These are phyloP conservation scores for Coenonympha glycerion DNA, from an alignment of 2,888 invertebrate species.

Conservation along the genomic window DNA sequence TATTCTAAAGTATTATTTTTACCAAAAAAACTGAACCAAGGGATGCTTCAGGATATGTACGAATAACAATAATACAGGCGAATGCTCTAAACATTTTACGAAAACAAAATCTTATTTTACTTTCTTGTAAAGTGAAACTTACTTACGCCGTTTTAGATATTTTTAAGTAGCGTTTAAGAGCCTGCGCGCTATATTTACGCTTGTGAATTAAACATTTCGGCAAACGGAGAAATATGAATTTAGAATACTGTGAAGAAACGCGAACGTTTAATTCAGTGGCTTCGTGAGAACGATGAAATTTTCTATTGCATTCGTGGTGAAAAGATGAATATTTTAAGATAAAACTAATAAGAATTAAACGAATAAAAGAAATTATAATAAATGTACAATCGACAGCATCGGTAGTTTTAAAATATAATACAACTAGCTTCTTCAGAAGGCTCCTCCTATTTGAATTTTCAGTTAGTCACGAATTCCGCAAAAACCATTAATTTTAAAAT, in stretches of 20 bases:
- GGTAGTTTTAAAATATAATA: too few species aligned
- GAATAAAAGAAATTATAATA: too few species aligned
- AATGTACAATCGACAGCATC: too few species aligned
- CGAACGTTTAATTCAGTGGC: slow-evolving; percentile 12
- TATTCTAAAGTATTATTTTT: too few species aligned
- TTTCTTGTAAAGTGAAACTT: neutral
- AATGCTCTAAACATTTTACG: neutral
- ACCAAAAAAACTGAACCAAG: too few species aligned
- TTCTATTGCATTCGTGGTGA: too few species aligned
- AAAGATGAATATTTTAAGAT: too few species aligned
- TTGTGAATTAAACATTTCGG: slow-evolving; percentile 24
- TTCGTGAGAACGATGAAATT: slow-evolving; percentile 16
- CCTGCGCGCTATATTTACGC: slow-evolving; percentile 23
- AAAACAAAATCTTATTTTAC: neutral
- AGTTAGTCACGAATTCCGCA: too few species aligned
- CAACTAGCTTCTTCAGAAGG: too few species aligned
- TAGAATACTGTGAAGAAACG: slow-evolving; percentile 23
- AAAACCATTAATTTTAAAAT: too few species aligned
- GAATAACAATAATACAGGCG: neutral
- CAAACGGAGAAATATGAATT: slow-evolving; percentile 22
- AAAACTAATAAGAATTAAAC: too few species aligned
- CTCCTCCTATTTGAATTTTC: too few species aligned
- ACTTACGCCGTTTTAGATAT: slow-evolving; percentile 29
- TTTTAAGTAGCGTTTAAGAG: slow-evolving; percentile 39
- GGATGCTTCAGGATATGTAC: neutral